Evolutionary conservation across 2,888 invertebrate species (phyloP).

Genomic region (Pachydiplax longipennis): DNA sequence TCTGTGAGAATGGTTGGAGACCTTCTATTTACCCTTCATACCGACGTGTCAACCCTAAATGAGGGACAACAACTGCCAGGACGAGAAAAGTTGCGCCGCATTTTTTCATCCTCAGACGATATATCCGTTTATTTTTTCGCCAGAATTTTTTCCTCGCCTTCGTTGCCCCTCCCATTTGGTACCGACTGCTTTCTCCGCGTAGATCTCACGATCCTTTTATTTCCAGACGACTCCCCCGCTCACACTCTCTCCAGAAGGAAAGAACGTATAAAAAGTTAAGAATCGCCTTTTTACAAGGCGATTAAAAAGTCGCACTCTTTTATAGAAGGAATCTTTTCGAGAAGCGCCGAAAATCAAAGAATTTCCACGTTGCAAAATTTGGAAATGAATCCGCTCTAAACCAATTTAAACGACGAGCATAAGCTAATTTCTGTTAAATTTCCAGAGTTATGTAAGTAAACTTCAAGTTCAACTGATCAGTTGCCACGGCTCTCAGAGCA

Average conservation of each 20-base stretch:
- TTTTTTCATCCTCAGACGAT: neutral
- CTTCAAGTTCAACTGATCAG: no score
- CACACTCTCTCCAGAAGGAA: no score
- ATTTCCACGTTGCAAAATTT: no score
- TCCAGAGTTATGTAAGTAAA: no score
- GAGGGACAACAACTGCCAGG: neutral
- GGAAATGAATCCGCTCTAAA: no score
- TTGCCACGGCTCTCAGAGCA: no score
- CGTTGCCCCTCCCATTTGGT: neutral
- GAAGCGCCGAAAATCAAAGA: no score
- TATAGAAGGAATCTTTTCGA: no score
- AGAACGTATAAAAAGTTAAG: no score
- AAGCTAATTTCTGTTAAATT: no score
- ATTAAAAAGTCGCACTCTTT: neutral
- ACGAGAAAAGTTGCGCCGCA: neutral
- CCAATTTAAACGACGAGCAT: no score
- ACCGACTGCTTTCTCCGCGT: neutral
- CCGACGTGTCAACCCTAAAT: neutral
- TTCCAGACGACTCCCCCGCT: neutral
- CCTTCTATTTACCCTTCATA: neutral
- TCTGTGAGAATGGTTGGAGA: neutral
- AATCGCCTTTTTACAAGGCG: no score
- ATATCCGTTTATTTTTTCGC: slow-evolving; percentile 22
- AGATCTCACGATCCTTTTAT: neutral
- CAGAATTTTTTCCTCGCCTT: neutral